Percentiles rank a stretch among this genome's conserved stretches.
These are phyloP conservation scores for Nephrotoma appendiculata DNA, from an alignment of 2,888 invertebrate genomes.

Conservation along the genomic window DNA sequence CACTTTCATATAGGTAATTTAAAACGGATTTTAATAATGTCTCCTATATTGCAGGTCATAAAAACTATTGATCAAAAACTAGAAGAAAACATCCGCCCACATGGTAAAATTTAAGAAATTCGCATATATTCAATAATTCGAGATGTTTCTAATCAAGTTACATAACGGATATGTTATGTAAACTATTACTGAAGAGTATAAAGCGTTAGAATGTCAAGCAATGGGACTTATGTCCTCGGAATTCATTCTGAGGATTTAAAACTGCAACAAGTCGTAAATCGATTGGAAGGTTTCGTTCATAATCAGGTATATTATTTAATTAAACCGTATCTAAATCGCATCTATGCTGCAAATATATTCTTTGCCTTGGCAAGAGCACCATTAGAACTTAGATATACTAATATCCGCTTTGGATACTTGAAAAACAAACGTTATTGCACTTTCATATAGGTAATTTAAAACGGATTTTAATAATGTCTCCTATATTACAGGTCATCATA, in stretches of 20 bases:
- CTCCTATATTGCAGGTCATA: not conserved
- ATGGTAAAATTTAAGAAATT: conserved; percentile 91
- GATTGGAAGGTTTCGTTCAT: conserved; percentile 66
- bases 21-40: too few relatives aligned
- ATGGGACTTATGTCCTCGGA: conserved; percentile 79
- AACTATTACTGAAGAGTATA: conserved; percentile 95
- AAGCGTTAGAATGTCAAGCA: conserved; percentile 81
- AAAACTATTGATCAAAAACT: too few relatives aligned
- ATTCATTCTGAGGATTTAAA: conserved; percentile 70
- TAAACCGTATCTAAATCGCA: too few relatives aligned
- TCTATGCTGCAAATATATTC: too few relatives aligned
- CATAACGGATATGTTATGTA: conserved; percentile 90
- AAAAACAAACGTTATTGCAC: too few relatives aligned
- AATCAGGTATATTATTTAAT: too few relatives aligned
- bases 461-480: not conserved
- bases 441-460: too few relatives aligned
- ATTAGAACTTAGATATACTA: too few relatives aligned
- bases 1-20: too few relatives aligned
- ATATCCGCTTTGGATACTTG: too few relatives aligned
- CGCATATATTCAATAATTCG: conserved; percentile 84
- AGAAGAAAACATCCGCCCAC: too few relatives aligned
- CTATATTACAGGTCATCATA: conserved; percentile 40
- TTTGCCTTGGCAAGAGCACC: too few relatives aligned
- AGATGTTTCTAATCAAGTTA: conserved; percentile 79
- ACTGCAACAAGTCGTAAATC: conserved; percentile 77